Base-by-base conservation (phyloP, 2,113 vertebrate species). In the Corythaeola cristata region DNA sequence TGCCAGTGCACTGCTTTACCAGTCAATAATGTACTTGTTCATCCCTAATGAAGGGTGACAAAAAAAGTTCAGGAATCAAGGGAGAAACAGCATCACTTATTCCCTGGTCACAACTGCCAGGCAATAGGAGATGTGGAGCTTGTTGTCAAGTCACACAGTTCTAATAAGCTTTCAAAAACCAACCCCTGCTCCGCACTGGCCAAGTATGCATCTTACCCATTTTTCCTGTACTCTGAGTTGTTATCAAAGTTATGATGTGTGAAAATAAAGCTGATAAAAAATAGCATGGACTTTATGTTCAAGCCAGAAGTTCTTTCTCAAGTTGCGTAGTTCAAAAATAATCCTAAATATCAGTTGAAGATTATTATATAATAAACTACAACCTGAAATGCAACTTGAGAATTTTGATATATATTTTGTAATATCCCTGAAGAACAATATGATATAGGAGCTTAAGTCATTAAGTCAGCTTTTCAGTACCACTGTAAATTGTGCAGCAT, bases 181-280 rank as follows among this genome's bases (percentile, higher is more conserved):
- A 81, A 59, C 13, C 15, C 39, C 63, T 81, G 37, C 64, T 77
- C 77, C 81, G 80, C 35, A 60, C 32, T 50, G 69, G 58, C 68
- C 84, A 86, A 73, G 19, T 26, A 64, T 28, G 16, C 53, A 56
- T 71, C 76, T 86, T 39, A 47, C 9, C 62, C 45, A 35, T 85
- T 83, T 83, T 59, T 73, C 59, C 45, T 49, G 26, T 27, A 67
- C 37, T 33, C 33, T 59, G 44, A 55, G 14, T 52, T 77, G 30
- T 68, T 78, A 81, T 49, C 44, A 45, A 74, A 90, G 66, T 92
- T 87, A 78, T 13, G 64, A 87, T 49, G 69, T 84, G 73, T 47
- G 69, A 92, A 92, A 66, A 88, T 52, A 81, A 89, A 68, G 64
- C 30, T 85, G 53, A 90, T 72, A 33, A 72, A 90, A 93, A 94